Evolutionary conservation across 2,888 invertebrate genomes (phyloP), one percentile per base, ranked within the genome.

Genomic region (Andrena marginata): DNA sequence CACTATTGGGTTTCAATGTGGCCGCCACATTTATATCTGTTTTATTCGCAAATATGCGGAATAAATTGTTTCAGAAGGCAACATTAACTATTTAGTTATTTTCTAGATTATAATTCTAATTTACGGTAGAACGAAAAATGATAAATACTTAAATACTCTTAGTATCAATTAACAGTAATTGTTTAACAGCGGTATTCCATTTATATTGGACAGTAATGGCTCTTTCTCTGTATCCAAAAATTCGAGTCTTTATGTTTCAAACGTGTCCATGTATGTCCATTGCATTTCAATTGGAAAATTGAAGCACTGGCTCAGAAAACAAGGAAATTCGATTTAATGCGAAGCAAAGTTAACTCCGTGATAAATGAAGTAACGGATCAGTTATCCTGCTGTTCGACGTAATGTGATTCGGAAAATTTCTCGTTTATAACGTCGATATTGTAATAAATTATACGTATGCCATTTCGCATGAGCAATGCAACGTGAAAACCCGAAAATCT

Each of bases 311-410:
- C 0, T 42, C 64, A 26, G 48, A 26, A 64, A 48, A 64, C 64
- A 64, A 5, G 16, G 42, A 64, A 64, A 64, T 23, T 64, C 64
- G 64, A 64, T 64, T 64, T 64, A 48, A 10, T 48, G 20, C 23
- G 48, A 26, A 64, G 35, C 64, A 13, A 42, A 35, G 16, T 10
- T 48, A 42, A 64, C 48, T 26, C 64, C n/a, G 13, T 42, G 64
- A 64, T 48, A 42, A 64, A 26, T 26, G 42, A 26, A 48, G 23
- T 8, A 6, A 64, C 48, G 20, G 31, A 26, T 8, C 35, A 23
- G 26, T 64, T 64, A 48, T 13, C 26, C 16, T 33, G 13, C 16
- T 33, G 13, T 4, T 29, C 31, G 31, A 8, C 8, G 42, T 48
- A 64, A 48, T 26, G 42, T 42, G 62, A 20, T 59, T 42, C 6